A percentile compares a stretch with the other conserved stretches of the same genome.
Evolutionary conservation across 2,797 vertebrate genomes (phyloP).

Genomic region (Enteromius treurensis): DNA sequence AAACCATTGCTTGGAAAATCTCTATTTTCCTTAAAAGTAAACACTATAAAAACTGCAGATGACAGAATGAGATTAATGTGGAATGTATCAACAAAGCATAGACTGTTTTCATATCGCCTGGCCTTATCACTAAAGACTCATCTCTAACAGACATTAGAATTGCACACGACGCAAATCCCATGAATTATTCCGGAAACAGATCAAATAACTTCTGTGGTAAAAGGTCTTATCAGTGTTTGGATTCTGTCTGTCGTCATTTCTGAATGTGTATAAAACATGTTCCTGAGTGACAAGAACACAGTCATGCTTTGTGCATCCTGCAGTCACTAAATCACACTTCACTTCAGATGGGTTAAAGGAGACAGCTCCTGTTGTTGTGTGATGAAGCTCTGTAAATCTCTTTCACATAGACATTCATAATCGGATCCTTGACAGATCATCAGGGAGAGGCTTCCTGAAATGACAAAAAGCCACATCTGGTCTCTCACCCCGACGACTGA

Average conservation of each 20-base stretch:
- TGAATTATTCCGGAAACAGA: slow-evolving; percentile 4
- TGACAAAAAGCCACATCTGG: slow-evolving; percentile 2
- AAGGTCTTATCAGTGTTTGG: slow-evolving; percentile 9
- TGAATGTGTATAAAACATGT: not conserved
- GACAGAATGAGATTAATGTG: not conserved
- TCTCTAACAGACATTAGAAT: slow-evolving; percentile 13
- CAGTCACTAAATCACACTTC: not conserved
- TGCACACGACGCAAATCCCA: not conserved
- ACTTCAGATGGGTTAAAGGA: not conserved
- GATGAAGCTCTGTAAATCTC: not conserved
- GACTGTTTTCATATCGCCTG: not conserved
- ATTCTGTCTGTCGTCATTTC: not conserved
- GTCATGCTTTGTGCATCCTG: not conserved
- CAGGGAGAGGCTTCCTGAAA: slow-evolving; percentile 12
- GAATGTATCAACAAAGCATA: slow-evolving; percentile 25
- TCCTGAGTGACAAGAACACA: not conserved
- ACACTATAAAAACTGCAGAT: not conserved
- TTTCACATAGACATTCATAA: not conserved
- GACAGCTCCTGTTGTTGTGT: not conserved
- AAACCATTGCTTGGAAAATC: not conserved
- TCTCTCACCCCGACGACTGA: not conserved
- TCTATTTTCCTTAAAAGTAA: not conserved
- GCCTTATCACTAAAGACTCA: not conserved
- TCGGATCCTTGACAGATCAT: not conserved
- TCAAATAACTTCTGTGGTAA: not conserved